Base-by-base conservation (phyloP, 2,888 invertebrate genomes). In the Eupsilia transversa region DNA sequence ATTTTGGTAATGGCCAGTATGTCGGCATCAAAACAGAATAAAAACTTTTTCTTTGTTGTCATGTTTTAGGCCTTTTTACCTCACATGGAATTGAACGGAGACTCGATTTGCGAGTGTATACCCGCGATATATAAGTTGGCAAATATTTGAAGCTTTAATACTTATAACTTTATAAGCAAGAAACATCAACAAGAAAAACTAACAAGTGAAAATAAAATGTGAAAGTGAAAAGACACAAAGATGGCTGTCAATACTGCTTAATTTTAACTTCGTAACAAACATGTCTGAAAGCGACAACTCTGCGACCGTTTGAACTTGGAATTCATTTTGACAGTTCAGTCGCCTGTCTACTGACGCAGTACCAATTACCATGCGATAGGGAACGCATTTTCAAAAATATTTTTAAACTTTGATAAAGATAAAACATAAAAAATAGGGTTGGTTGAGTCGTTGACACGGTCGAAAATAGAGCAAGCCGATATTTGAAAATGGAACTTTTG, bases 281-380 rank as follows among this genome's bases (percentile, higher is more conserved):
- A 52, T 41, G 49, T 74, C 68, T 56, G 54, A 69, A 68, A 54
- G 54, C 27, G 69, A 49, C 74, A 69, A 56, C 74, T 59, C 52
- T 4, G 38, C 46, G 56, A 43, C 12, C 14, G 14, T 54, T 80
- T 57, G 57, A 80, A 70, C n/a, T 67, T 66, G 23, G 56, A 71
- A 80, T 75, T 35, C 35, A 49, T 76, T 80, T 59, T 71, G 81
- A 76, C 70, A 80, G 70, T 61, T 79, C 33, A 66, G 52, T 66
- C 27, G 38, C n/a, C 14, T 38, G 43, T 61, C 56, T 23, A 38
- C 27, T 12, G 54, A 33, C 33, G 41, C 35, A 64, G 46, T 73
- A 66, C 12, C 3, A 30, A 30, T 56, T 27, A 30, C 3, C 14
- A 17, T 30, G 20, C 30, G 30, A 7, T 20, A 56, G 7, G 9